Evolutionary conservation across 1,140 invertebrate species (phyloP), one percentile per base, ranked within the genome.

Genomic region (Macrobrachium rosenbergii): DNA sequence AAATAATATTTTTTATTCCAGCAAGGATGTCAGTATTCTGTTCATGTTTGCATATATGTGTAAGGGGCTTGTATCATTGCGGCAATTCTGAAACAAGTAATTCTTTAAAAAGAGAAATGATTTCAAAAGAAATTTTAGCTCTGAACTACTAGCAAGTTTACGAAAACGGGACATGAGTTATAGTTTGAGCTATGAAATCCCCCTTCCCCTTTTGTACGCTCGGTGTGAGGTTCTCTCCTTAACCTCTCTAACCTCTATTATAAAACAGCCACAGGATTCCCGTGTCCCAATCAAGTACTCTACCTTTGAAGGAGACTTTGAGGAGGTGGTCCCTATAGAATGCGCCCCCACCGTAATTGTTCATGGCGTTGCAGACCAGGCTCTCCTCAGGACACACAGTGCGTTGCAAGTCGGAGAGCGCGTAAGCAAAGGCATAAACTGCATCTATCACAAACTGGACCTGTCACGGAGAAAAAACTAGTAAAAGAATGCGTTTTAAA

Each of bases 371-470:
- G 90, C 95, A 96, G 17, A 94, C 91, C 5, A 91, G 91, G 16
- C 91, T 91, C 28, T 91, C 90, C 52, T 87, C 88, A 2, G 92
- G 91, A 90, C 95, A 95, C 5, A 94, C 83, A 85, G 94, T 94
- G 23, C 91, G 90, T 87, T 94, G 93, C 64, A 95, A 92, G 87
- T 94, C 94, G 91, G 94, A 93, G 12, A 98, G 92, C 0, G 96
- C 96, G 90, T 96, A 93, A 2, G 96, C 97, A 90, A 97, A 95
- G 0, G 96, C 95, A 91, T 96, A 97, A 2, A 98, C 96, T n/a
- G 96, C 97, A 91, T 97, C 96, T 72, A 97, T 95, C 60, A 98
- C 96, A 91, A 97, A 97, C 90, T 96, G 96, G 7, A 97, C 95
- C 92, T 85, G 81, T 8, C 5, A 19, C 19, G 5, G 5, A 64